A percentile compares a stretch with the other conserved stretches of the same genome.
These are phyloP conservation scores for Eulithis testata DNA, from an alignment of 2,888 invertebrate species.

Conservation along the genomic window DNA sequence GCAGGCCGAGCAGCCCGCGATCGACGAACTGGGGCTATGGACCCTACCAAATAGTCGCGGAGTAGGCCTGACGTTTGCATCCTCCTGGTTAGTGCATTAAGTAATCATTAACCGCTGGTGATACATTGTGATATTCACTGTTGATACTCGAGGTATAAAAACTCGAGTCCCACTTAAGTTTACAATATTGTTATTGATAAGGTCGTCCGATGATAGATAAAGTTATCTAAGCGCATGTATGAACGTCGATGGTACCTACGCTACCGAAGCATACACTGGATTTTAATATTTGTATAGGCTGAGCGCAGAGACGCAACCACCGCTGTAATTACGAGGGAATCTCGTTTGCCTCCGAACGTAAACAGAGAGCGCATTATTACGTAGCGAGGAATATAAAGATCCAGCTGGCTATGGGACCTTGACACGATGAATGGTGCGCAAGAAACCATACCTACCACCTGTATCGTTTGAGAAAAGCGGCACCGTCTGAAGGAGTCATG, in stretches of 20 bases:
- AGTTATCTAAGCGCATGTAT: slow-evolving; percentile 60
- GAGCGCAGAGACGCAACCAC: slow-evolving; percentile 42
- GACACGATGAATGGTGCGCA: slow-evolving; percentile 24
- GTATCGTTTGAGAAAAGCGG: slow-evolving; percentile 8
- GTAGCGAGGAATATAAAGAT: slow-evolving; percentile 40
- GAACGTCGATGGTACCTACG: slow-evolving; percentile 47
- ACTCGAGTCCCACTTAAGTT: slow-evolving; percentile 55
- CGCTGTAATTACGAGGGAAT: slow-evolving; percentile 50
- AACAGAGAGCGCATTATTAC: slow-evolving; percentile 43
- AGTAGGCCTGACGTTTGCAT: slow-evolving; percentile 53
- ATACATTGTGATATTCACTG: slow-evolving; percentile 51
- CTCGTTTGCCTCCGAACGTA: slow-evolving; percentile 44
- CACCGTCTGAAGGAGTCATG: slow-evolving; percentile 52
- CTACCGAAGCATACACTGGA: slow-evolving; percentile 43
- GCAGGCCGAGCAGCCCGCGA: slow-evolving; percentile 55
- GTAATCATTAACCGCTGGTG: slow-evolving; percentile 36
- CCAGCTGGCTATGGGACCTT: slow-evolving; percentile 25
- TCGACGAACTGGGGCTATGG: slow-evolving; percentile 37
- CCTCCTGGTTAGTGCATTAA: slow-evolving; percentile 41
- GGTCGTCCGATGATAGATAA: slow-evolving; percentile 60
- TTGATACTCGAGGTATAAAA: slow-evolving; percentile 49
- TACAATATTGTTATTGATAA: slow-evolving; percentile 62
- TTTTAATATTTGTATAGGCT: slow-evolving; percentile 50
- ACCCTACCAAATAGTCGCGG: slow-evolving; percentile 42
- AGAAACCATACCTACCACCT: background rate